phyloP scores from a whole-genome alignment of 2,888 invertebrate species.

The Tuta absoluta region DNA sequence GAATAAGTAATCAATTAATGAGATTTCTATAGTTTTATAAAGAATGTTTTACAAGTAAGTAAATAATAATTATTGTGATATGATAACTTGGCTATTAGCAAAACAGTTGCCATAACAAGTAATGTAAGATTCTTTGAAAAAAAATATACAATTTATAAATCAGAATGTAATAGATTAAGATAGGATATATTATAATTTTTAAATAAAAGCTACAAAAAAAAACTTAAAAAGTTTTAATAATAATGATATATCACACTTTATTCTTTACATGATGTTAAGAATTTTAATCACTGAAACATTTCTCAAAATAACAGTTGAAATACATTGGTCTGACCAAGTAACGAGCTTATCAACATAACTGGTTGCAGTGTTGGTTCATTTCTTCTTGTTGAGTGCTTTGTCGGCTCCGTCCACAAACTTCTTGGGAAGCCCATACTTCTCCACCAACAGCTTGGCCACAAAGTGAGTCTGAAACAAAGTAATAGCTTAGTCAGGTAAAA shows the following conservation, averaged over 20 bases:
- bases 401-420: constrained; percentile 89
- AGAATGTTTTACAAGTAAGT: no score
- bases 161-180: constrained; percentile 13
- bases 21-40: background rate
- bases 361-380: constrained; percentile 41
- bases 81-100: constrained; percentile 21
- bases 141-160: constrained; percentile 4
- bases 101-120: constrained; percentile 22
- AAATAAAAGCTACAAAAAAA: constrained; percentile 25
- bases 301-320: background rate
- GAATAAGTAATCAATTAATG: background rate
- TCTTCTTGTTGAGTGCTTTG: constrained; percentile 86
- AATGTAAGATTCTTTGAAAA: background rate
- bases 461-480: constrained; percentile 68
- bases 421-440: constrained; percentile 88
- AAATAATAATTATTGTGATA: constrained; percentile 18
- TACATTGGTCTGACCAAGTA: constrained; percentile 1
- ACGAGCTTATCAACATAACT: background rate
- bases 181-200: constrained; percentile 16
- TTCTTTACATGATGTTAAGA: background rate
- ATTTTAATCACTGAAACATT: background rate
- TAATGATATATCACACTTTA: constrained; percentile 22
- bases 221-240: constrained; percentile 20
- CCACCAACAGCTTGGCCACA: constrained; percentile 80
- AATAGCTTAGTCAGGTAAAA: background rate